These are phyloP conservation scores for Sardina pilchardus DNA, from an alignment of 2,113 vertebrate species.

Conservation along the genomic window DNA sequence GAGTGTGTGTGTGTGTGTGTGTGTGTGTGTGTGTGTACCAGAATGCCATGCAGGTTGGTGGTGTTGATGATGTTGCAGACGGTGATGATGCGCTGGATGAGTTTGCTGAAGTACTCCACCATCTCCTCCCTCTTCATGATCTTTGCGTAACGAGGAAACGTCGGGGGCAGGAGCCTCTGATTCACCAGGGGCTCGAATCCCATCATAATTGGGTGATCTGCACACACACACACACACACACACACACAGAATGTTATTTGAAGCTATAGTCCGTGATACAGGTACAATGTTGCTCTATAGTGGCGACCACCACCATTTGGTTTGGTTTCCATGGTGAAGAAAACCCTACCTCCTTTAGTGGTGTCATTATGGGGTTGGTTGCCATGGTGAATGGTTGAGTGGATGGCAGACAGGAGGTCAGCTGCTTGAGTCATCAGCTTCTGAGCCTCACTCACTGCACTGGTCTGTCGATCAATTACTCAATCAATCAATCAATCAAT, in stretches of 20 bases:
- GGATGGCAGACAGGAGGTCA: constrained; percentile 90
- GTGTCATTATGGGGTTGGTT: constrained; percentile 98
- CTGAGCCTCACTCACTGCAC: constrained; percentile 93
- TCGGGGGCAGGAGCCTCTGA: constrained; percentile 94
- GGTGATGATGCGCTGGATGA: constrained; percentile 95
- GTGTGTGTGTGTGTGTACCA: constrained; percentile 76
- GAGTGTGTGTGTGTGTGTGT: background rate
- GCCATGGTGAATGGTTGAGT: constrained; percentile 90
- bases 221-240: constrained; percentile 17
- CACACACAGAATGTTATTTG: background rate
- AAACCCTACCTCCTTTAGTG: constrained; percentile 89
- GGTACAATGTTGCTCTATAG: background rate
- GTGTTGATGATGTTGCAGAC: constrained; percentile 97
- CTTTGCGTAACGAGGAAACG: constrained; percentile 97
- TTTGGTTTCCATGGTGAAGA: too few species aligned
- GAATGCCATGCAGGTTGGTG: constrained; percentile 93
- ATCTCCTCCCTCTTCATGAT: constrained; percentile 99
- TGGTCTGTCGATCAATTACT: constrained; percentile 72
- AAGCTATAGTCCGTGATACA: too few species aligned
- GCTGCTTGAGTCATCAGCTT: constrained; percentile 92
- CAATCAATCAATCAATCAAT: background rate
- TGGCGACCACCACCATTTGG: background rate
- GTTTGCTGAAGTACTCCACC: constrained; percentile 94
- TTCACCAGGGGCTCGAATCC: constrained; percentile 98
- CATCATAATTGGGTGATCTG: constrained; percentile 99